Base-by-base conservation (phyloP, 2,113 vertebrate genomes). In the Cebidichthys violaceus region DNA sequence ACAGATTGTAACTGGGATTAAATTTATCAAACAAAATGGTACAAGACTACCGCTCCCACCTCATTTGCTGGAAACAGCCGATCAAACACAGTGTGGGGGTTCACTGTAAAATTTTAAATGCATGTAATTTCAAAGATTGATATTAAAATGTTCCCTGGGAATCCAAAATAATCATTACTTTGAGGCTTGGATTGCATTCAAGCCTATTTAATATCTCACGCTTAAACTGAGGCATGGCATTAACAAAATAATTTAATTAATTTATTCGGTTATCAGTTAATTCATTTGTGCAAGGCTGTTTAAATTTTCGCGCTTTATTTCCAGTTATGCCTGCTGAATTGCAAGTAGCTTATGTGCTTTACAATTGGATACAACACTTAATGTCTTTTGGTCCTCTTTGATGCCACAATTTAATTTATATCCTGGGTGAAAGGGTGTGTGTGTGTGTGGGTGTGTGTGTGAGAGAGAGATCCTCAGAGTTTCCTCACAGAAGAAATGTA, bases 121-220 rank as follows among this genome's bases (percentile, higher is more conserved):
- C 35, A 54, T 65, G 68, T 71, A 1, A 84, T 81, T 87, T 84
- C 22, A 67, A 70, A 74, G 75, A 86, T 52, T 33, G 61, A 80
- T 86, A 86, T 85, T 74, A 74, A 77, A 86, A 81, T 10, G 35
- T 82, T 81, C 71, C 37, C 60, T 41, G 29, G 66, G 75, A 79
- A 71, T 85, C 20, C 67, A 65, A 70, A 85, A 86, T 79, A 79
- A 76, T 91, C 76, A 86, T 70, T 82, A 77, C 57, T 79, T 79
- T 85, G 77, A 70, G 75, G 71, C 68, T 81, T 76, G 78, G 78
- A 77, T 64, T 62, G 84, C 37, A 67, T 82, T 87, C 37, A 82
- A 83, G 74, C n/a, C 31, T 81, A 74, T 86, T 91, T 80, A 65
- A 85, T 70, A 76, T 88, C 62, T 82, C 50, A 82, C 22, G 37